Evolutionary conservation across 2,888 invertebrate genomes (phyloP).

Genomic region (Polymixis lichenea): DNA sequence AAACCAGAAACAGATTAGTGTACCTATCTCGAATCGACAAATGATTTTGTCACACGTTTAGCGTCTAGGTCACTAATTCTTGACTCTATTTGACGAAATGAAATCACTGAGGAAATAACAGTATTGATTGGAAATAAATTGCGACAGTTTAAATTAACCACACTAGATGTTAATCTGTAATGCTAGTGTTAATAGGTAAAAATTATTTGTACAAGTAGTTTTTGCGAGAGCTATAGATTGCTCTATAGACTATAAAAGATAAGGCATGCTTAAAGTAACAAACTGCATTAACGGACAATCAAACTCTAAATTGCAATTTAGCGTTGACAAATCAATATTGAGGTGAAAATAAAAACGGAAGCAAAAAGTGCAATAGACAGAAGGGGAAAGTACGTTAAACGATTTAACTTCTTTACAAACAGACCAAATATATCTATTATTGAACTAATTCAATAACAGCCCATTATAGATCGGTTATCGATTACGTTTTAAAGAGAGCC

Average conservation of each 20-base stretch:
- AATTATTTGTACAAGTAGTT: constrained; percentile 42
- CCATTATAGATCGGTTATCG: constrained; percentile 59
- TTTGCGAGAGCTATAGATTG: constrained; percentile 43
- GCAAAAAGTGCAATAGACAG: constrained; percentile 59
- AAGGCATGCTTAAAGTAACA: constrained; percentile 57
- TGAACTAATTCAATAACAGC: constrained; percentile 64
- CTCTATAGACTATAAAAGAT: constrained; percentile 31
- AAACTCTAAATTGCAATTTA: constrained; percentile 67
- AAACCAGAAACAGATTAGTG: constrained; percentile 43
- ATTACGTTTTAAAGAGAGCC: constrained; percentile 60
- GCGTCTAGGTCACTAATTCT: constrained; percentile 33
- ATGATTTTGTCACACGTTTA: constrained; percentile 43
- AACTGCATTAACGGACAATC: constrained; percentile 68
- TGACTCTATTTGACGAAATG: constrained; percentile 24
- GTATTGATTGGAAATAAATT: constrained; percentile 47
- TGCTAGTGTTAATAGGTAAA: constrained; percentile 30
- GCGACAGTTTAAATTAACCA: constrained; percentile 23
- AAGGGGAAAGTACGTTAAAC: constrained; percentile 70
- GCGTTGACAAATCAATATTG: constrained; percentile 70
- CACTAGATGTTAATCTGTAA: constrained; percentile 43
- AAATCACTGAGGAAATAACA: constrained; percentile 39
- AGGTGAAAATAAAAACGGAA: constrained; percentile 65
- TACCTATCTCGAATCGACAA: constrained; percentile 30
- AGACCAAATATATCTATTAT: constrained; percentile 57
- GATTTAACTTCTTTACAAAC: constrained; percentile 67